Percentiles rank a stretch among this genome's conserved stretches.
These are phyloP conservation scores for Diachasma alloeum DNA, from an alignment of 1,140 invertebrate genomes.

Conservation along the genomic window DNA sequence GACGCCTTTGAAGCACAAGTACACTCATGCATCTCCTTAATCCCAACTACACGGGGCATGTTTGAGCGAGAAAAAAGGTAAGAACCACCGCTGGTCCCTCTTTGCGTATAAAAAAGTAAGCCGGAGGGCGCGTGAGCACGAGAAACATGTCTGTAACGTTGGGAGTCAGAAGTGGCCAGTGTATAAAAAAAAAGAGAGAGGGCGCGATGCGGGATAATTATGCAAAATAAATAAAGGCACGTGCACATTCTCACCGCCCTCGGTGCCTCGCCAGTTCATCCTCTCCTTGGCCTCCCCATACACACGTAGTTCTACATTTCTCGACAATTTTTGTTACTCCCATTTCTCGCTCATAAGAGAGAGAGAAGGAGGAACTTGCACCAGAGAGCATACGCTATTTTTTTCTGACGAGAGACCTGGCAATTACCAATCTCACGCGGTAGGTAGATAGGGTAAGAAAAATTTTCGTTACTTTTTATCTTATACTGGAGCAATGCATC, in stretches of 20 bases:
- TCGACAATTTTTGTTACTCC: slow-evolving; percentile 7
- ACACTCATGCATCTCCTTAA: slow-evolving; percentile 7
- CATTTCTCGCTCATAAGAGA: not conserved
- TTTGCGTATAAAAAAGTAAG: slow-evolving; percentile 12
- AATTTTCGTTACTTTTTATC: slow-evolving; percentile 36
- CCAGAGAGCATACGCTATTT: slow-evolving; percentile 31
- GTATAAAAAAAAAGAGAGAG: not conserved
- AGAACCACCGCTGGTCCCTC: not conserved
- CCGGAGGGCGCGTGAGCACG: not conserved
- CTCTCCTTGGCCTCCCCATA: not conserved
- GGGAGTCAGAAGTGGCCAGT: not conserved
- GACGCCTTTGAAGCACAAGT: slow-evolving; percentile 14
- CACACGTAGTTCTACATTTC: not conserved
- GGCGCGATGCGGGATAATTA: slow-evolving; percentile 45
- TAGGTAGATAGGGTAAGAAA: slow-evolving; percentile 37
- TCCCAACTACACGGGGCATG: not conserved
- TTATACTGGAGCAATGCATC: slow-evolving; percentile 4
- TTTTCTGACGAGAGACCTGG: not conserved
- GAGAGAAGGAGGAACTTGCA: slow-evolving; percentile 31
- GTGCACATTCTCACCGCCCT: slow-evolving; percentile 48
- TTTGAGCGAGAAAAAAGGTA: not conserved
- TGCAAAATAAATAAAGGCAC: slow-evolving; percentile 57
- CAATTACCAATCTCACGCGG: slow-evolving; percentile 46
- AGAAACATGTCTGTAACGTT: slow-evolving; percentile 9
- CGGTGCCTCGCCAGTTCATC: not conserved